phyloP scores from a whole-genome alignment of 2,888 invertebrate genomes.

The Acronicta alni region DNA sequence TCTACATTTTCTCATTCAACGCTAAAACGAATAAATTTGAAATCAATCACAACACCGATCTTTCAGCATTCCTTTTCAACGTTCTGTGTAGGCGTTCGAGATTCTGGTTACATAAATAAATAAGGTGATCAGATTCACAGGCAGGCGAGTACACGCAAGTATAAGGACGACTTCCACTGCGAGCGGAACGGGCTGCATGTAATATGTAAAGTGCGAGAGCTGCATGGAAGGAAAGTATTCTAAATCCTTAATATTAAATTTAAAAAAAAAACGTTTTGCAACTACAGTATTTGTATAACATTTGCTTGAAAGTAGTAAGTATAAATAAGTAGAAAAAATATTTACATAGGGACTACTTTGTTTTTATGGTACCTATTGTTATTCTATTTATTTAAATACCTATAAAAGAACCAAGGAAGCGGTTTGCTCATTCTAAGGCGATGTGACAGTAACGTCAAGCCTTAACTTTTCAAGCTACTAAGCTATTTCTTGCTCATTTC shows the following conservation, averaged over 20 bases:
- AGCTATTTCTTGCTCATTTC: background rate
- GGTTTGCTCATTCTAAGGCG: background rate
- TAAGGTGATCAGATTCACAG: conserved; percentile 42
- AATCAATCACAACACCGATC: conserved; percentile 7
- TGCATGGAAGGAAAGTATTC: no score
- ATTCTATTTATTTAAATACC: background rate
- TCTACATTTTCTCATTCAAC: conserved; percentile 8
- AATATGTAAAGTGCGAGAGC: no score
- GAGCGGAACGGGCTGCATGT: background rate
- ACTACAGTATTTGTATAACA: no score
- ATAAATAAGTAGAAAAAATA: no score
- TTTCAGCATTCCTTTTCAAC: conserved; percentile 20
- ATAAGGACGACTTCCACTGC: background rate
- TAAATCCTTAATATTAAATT: no score
- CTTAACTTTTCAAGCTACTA: background rate
- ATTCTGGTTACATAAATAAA: conserved; percentile 44
- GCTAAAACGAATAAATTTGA: conserved; percentile 9
- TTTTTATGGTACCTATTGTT: no score
- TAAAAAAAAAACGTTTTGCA: no score
- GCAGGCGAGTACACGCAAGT: conserved; percentile 28
- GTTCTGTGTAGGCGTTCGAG: conserved; percentile 12
- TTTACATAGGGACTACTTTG: no score
- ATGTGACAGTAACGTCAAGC: no score
- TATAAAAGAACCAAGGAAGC: background rate
- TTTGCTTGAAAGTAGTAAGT: no score